These are phyloP conservation scores for Tinea pellionella DNA, from an alignment of 2,888 invertebrate species.

Conservation along the genomic window DNA sequence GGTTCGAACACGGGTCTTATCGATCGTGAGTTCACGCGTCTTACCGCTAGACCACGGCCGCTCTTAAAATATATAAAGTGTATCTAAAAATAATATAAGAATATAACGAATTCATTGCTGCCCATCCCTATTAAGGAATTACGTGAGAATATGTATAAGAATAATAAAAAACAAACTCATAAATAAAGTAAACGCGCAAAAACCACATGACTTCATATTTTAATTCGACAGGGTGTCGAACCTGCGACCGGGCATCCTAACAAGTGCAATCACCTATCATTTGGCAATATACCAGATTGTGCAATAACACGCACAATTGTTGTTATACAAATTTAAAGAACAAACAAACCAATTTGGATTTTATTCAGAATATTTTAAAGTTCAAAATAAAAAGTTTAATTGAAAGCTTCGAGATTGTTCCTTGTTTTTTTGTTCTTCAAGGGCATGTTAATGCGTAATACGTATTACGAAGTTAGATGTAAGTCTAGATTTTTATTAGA, in stretches of 20 bases:
- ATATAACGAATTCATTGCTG: no score
- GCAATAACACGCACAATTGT: background rate
- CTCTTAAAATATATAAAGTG: no score
- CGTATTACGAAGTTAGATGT: background rate
- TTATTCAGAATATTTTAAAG: no score
- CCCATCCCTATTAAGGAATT: no score
- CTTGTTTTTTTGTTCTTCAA: background rate
- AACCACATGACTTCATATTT: background rate
- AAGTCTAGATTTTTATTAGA: background rate
- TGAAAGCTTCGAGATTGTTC: background rate
- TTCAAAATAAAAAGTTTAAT: no score
- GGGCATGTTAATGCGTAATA: background rate
- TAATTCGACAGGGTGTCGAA: constrained; percentile 1
- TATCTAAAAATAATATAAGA: no score
- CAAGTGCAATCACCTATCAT: constrained; percentile 6
- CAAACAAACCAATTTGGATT: no score
- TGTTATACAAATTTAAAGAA: background rate
- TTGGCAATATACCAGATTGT: constrained; percentile 2
- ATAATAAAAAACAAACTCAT: background rate
- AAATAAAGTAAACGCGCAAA: background rate
- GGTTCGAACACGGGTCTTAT: no score
- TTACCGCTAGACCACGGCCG: no score
- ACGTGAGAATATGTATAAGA: background rate
- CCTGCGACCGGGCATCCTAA: background rate
- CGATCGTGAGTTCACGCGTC: no score